Evolutionary conservation across 2,113 vertebrate genomes (phyloP), one percentile per base, ranked within the genome.

Genomic region (Oryzias curvinotus): DNA sequence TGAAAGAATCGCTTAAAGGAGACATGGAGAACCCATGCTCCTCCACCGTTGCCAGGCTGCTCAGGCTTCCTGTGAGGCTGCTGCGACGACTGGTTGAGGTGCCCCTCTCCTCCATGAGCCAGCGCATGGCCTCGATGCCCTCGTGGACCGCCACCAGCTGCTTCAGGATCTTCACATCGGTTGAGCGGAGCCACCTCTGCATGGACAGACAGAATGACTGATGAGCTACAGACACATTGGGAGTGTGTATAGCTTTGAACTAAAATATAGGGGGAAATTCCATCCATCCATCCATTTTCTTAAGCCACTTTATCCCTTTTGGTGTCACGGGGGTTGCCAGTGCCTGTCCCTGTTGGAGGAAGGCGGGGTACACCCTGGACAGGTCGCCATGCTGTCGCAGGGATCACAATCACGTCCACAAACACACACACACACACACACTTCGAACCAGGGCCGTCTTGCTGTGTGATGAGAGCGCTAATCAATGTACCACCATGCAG

Each of bases 1-100:
- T 10, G 36, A 36, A 12, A 12, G 8, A 36, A 36, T 36, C 36
- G 3, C 84, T 86, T 78, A 54, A 56, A 25, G 79, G 55, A 57
- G 67, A 74, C 61, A 47, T 36, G 0, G 51, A 70, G 25, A 50
- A 5, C 15, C 65, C 75, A 0, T 46, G 70, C 16, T 80, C 82
- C 15, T 86, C 84, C 14, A 62, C n/a, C 1, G 80, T 93, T 64
- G 55, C 90, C 82, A 95, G 85, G 87, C 95, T 97, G 80, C 94
- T 95, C 65, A 94, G 93, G 84, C 95, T 96, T 82, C 94, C 93
- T 59, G 94, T 91, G 65, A 93, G 87, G 84, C 95, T 96, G 90
- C 95, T 94, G 87, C 93, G 89, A 14, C 51, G 90, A 68, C 94
- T 95, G 82, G 86, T 87, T 50, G 87, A 68, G 0, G 87, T 77